A percentile compares a stretch with the other conserved stretches of the same genome.
These are phyloP conservation scores for Pollachius pollachius DNA, from an alignment of 2,113 vertebrate species.

Conservation along the genomic window DNA sequence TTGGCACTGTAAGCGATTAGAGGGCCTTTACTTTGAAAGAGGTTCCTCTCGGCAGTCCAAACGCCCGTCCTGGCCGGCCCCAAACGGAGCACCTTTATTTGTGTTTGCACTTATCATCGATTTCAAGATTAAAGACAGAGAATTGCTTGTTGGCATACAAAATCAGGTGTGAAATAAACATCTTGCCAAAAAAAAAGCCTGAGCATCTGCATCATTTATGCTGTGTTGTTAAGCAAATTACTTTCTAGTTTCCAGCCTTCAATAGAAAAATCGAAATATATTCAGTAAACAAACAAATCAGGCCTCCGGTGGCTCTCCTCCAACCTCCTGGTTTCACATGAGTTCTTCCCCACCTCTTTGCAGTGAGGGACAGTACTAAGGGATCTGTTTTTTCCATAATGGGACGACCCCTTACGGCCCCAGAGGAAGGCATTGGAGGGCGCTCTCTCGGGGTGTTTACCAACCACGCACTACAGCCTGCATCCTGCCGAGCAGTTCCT, in stretches of 20 bases:
- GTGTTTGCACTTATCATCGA: slow-evolving; percentile 40
- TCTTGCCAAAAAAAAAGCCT: not conserved
- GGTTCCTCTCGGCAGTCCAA: no score
- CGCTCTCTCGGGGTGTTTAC: slow-evolving; percentile 26
- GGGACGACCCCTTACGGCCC: slow-evolving; percentile 23
- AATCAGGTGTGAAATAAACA: not conserved
- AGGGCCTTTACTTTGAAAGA: no score
- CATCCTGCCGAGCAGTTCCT: slow-evolving; percentile 13
- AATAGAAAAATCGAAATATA: not conserved
- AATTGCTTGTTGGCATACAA: slow-evolving; percentile 14
- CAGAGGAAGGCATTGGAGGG: slow-evolving; percentile 25
- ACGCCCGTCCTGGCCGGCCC: slow-evolving; percentile 13
- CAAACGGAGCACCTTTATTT: slow-evolving; percentile 34
- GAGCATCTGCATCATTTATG: not conserved
- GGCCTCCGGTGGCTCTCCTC: not conserved
- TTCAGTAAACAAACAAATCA: slow-evolving; percentile 1
- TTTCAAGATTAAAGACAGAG: slow-evolving; percentile 41
- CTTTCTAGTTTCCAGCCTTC: not conserved
- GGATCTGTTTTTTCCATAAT: slow-evolving; percentile 10
- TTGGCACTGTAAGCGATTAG: slow-evolving; percentile 17
- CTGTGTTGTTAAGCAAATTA: not conserved
- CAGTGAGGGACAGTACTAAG: slow-evolving; percentile 5
- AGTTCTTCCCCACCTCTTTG: slow-evolving; percentile 3
- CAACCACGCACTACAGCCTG: not conserved
- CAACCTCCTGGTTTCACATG: slow-evolving; percentile 11